Conservation (phyloP, 2,888 invertebrate genomes). For the Orthonevra nobilis region DNA sequence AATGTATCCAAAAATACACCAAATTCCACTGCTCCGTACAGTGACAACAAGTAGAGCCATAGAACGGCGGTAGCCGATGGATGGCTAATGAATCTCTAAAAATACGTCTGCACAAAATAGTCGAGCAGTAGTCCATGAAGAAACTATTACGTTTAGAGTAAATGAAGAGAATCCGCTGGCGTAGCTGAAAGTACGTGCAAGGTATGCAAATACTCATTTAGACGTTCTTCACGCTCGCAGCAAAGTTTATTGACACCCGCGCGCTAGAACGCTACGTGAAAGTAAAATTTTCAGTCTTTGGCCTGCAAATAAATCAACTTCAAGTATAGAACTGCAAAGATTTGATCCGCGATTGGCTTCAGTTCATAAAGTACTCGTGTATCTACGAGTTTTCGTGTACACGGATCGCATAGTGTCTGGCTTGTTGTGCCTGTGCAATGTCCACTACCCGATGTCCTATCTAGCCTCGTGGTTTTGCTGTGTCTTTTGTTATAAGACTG, state of each 20-base stretch:
- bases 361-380: conserved; percentile 28
- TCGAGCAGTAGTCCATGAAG: background rate
- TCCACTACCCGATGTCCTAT: conserved; percentile 21
- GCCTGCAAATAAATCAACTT: conserved; percentile 46
- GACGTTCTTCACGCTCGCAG: conserved; percentile 29
- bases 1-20: conserved; percentile 26
- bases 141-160: no score
- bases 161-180: no score
- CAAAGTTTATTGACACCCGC: conserved; percentile 63
- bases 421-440: conserved; percentile 22
- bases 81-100: conserved; percentile 36
- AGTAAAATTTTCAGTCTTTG: conserved; percentile 46
- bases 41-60: conserved; percentile 26
- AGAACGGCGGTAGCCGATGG: conserved; percentile 9
- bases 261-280: conserved; percentile 39
- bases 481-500: conserved; percentile 1
- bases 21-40: conserved; percentile 13
- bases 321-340: conserved; percentile 27
- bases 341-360: conserved; percentile 27
- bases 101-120: conserved; percentile 24
- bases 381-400: background rate
- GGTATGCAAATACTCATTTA: conserved; percentile 37
- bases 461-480: conserved; percentile 10
- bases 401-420: background rate
- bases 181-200: conserved; percentile 46